A percentile compares a stretch with the other conserved stretches of the same genome.
Conservation (phyloP, 1,140 invertebrate genomes). For the Batillaria attramentaria region DNA sequence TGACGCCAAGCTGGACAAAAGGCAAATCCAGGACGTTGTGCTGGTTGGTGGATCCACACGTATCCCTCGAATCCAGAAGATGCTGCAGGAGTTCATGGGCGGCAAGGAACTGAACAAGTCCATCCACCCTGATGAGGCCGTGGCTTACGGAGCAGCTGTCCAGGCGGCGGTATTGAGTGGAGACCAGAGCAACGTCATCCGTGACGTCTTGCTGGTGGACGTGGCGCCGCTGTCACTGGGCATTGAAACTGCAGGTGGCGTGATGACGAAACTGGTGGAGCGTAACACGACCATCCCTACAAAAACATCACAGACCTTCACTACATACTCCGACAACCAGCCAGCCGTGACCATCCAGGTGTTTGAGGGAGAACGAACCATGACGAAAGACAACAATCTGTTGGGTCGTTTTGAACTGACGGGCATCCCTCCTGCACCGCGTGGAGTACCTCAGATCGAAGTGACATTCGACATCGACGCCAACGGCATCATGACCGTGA, state of each 20-base stretch:
- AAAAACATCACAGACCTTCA: conserved; percentile 67
- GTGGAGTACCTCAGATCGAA: conserved; percentile 84
- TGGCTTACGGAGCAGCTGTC: conserved; percentile 76
- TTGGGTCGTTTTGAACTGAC: conserved; percentile 93
- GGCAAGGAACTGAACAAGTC: conserved; percentile 68
- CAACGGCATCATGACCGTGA: conserved; percentile 69
- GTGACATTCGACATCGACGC: conserved; percentile 78
- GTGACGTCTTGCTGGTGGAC: conserved; percentile 70
- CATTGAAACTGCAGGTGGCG: conserved; percentile 78
- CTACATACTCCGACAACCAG: conserved; percentile 77
- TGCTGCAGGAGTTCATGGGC: conserved; percentile 86
- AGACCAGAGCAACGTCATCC: conserved; percentile 59
- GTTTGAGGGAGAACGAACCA: conserved; percentile 75
- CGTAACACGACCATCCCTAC: conserved; percentile 70
- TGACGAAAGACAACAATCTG: conserved; percentile 81
- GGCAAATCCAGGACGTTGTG: conserved; percentile 94
- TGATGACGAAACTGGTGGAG: conserved; percentile 76
- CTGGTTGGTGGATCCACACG: conserved; percentile 97
- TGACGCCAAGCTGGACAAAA: conserved; percentile 95
- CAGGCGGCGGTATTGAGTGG: conserved; percentile 74
- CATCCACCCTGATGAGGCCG: conserved; percentile 73
- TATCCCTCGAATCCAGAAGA: conserved; percentile 97
- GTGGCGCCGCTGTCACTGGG: conserved; percentile 69
- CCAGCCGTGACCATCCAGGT: conserved; percentile 85
- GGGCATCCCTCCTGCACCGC: conserved; percentile 92